Evolutionary conservation across 2,888 invertebrate genomes (phyloP).

Genomic region (Cacoxenus indagator): DNA sequence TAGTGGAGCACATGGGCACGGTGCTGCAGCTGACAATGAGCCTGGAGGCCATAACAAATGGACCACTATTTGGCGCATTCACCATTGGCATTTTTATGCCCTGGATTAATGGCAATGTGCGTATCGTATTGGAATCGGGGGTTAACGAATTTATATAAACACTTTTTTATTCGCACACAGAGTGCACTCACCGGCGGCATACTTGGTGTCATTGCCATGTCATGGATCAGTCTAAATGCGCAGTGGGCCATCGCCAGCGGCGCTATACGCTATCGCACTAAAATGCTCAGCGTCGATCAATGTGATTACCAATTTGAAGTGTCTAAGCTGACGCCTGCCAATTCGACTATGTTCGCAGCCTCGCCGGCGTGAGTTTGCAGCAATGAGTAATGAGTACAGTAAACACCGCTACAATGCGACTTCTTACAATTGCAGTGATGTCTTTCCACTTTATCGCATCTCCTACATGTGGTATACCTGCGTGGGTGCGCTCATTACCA

Average conservation of each 20-base stretch:
- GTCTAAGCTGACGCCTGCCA: constrained; percentile 38
- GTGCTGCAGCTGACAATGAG: constrained; percentile 79
- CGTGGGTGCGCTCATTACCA: constrained; percentile 74
- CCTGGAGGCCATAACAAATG: constrained; percentile 79
- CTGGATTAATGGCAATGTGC: constrained; percentile 77
- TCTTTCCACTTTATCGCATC: constrained; percentile 75
- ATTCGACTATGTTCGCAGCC: constrained; percentile 37
- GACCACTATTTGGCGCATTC: constrained; percentile 78
- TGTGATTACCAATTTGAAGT: constrained; percentile 76
- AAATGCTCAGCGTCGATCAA: constrained; percentile 75
- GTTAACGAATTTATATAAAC: neutral
- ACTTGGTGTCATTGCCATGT: constrained; percentile 73
- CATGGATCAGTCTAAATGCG: constrained; percentile 76
- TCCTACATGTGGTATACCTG: constrained; percentile 87
- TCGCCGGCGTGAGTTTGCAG: constrained; percentile 54
- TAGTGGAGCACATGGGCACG: constrained; percentile 84
- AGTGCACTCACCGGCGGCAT: constrained; percentile 76
- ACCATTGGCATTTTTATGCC: constrained; percentile 80
- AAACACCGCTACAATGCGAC: too few species aligned
- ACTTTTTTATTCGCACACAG: constrained; percentile 60
- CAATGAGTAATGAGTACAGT: neutral
- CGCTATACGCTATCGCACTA: constrained; percentile 77
- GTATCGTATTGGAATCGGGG: constrained; percentile 33
- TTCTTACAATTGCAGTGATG: constrained; percentile 62
- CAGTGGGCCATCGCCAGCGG: constrained; percentile 77